Base-by-base conservation (phyloP, 1,140 invertebrate species). In the Megathymus violae region DNA sequence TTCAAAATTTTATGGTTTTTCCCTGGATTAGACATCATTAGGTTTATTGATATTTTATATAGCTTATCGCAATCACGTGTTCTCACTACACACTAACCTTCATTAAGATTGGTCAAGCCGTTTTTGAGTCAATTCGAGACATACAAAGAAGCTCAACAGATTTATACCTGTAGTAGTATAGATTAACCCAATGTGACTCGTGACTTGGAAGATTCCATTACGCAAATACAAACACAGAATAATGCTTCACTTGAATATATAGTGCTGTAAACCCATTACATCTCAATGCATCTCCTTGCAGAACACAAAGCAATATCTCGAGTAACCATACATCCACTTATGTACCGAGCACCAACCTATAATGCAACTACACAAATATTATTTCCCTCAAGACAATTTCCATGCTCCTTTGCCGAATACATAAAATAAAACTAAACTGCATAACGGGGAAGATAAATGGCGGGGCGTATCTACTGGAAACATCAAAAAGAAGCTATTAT, bases 401-500 rank as follows among this genome's bases (percentile, higher is more conserved):
- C 58, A 58, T 58, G 38, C 62, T 64, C 65, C 61, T 41, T 46
- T 36, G 41, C 40, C 25, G 16, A 51, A 44, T 59, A 59, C 64
- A 66, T 74, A 76, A 77, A 80, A 66, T 74, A 76, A 77, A 81
- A 80, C 74, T 82, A 85, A 86, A 83, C 73, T 80, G 76, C 66
- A 73, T 75, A 74, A 71, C 70, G 62, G 41, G 38, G 61, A 68
- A 73, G 71, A 78, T 69, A 80, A 74, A 67, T 63, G 65, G 70
- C 67, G 63, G 60, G 62, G 71, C 64, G 65, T 74, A 58, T 56
- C 52, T 62, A 43, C 64, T 40, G 47, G 44, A 58, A 71, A 79
- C 77, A 80, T 79, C 81, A 81, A 83, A 83, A 78, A 78, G 71
- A 74, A 70, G 82, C 75, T 80, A 88, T 88, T 87, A 86, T 85